Percentiles rank a stretch among this genome's conserved stretches.
phyloP scores from a whole-genome alignment of 2,888 invertebrate species.

The Hylaea fasciaria region DNA sequence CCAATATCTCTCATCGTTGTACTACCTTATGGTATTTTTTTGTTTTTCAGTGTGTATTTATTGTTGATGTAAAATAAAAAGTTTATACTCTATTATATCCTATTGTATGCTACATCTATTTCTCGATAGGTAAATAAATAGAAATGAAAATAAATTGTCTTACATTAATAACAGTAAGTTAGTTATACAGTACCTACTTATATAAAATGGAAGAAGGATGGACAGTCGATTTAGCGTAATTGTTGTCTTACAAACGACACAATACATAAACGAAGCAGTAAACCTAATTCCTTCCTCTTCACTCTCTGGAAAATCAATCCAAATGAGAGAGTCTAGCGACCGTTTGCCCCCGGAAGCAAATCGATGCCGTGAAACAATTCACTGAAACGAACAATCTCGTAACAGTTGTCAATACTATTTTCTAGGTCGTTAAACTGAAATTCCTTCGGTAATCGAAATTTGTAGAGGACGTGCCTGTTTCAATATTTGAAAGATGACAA shows the following conservation, averaged over 20 bases:
- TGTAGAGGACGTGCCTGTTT: constrained; percentile 33
- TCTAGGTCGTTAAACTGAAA: constrained; percentile 29
- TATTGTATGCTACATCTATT: too few relatives aligned
- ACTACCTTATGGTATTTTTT: too few relatives aligned
- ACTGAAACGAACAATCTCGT: constrained; percentile 22
- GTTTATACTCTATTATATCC: too few relatives aligned
- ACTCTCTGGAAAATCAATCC: constrained; percentile 34
- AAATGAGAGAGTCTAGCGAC: constrained; percentile 35
- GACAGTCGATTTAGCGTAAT: not conserved
- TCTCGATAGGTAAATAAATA: too few relatives aligned
- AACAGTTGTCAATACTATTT: constrained; percentile 21
- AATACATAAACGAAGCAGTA: constrained; percentile 14
- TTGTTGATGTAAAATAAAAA: too few relatives aligned
- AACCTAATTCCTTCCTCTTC: constrained; percentile 7
- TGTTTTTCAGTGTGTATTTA: too few relatives aligned
- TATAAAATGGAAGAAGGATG: not conserved
- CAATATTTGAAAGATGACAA: constrained; percentile 37
- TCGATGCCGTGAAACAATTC: constrained; percentile 32
- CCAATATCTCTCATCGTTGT: too few relatives aligned
- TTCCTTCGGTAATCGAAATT: constrained; percentile 21
- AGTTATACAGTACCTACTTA: too few relatives aligned
- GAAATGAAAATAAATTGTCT: too few relatives aligned
- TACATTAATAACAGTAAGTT: too few relatives aligned
- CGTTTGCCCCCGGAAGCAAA: constrained; percentile 38
- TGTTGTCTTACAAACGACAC: not conserved